A percentile compares a stretch with the other conserved stretches of the same genome.
phyloP scores from a whole-genome alignment of 2,113 vertebrate species.

The Taurulus bubalis region DNA sequence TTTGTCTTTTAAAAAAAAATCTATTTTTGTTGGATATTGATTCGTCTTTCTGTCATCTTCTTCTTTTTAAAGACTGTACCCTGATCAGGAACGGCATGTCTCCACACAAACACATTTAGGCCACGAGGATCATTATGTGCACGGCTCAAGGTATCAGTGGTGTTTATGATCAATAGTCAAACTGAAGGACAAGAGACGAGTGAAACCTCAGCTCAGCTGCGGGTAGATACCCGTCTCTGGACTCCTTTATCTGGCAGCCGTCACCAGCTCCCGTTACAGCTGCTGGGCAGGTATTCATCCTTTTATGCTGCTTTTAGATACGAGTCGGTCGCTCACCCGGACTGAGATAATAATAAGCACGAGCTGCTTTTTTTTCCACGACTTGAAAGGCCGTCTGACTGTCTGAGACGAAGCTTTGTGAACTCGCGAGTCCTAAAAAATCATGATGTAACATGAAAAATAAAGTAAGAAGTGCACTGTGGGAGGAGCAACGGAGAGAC shows the following conservation, averaged over 20 bases:
- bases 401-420: slow-evolving; percentile 45
- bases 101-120: slow-evolving; percentile 8
- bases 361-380: slow-evolving; percentile 61
- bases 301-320: slow-evolving; percentile 63
- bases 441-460: slow-evolving; percentile 16
- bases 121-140: not conserved
- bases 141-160: slow-evolving; percentile 27
- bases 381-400: slow-evolving; percentile 49
- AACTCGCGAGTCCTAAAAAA: slow-evolving; percentile 30
- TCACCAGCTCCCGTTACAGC: slow-evolving; percentile 57
- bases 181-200: slow-evolving; percentile 44
- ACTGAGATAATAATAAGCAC: slow-evolving; percentile 72
- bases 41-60: not conserved
- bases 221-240: slow-evolving; percentile 30
- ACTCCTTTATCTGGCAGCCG: slow-evolving; percentile 45
- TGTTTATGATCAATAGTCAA: slow-evolving; percentile 65
- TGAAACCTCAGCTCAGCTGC: slow-evolving; percentile 51
- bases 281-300: slow-evolving; percentile 45
- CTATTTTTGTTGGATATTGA: not conserved
- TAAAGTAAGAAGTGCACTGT: slow-evolving; percentile 1
- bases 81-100: not conserved
- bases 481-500: not conserved
- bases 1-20: not conserved
- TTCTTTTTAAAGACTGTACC: slow-evolving; percentile 1
- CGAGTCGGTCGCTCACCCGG: slow-evolving; percentile 44